Conservation (phyloP, 2,113 vertebrate species). For the Brachionichthys hirsutus region DNA sequence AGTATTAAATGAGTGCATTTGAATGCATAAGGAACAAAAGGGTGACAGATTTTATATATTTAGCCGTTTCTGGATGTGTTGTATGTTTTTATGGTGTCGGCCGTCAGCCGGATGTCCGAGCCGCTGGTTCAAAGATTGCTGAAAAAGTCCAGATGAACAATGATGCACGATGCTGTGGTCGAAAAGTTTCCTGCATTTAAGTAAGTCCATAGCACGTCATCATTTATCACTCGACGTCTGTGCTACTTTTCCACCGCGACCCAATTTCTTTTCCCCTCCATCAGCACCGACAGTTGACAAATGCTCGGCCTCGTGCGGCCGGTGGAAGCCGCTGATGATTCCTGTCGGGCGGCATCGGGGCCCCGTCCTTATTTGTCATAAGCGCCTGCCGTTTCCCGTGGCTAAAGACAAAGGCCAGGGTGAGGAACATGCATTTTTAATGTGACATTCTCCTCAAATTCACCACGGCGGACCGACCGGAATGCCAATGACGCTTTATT, state of each 20-base stretch:
- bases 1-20: no score
- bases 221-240: slow-evolving; percentile 5
- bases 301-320: slow-evolving; percentile 13
- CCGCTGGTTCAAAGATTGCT: slow-evolving; percentile 14
- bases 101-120: slow-evolving; percentile 2
- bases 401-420: slow-evolving; percentile 71
- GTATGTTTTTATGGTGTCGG: neutral
- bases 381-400: slow-evolving; percentile 62
- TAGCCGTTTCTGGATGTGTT: no score
- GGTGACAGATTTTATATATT: no score
- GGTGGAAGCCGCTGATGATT: slow-evolving; percentile 42
- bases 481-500: slow-evolving; percentile 67
- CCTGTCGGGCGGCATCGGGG: slow-evolving; percentile 49
- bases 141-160: slow-evolving; percentile 1
- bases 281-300: slow-evolving; percentile 45
- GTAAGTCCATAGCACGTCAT: neutral
- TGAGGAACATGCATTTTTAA: slow-evolving; percentile 76
- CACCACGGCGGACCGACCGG: slow-evolving; percentile 55
- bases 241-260: slow-evolving; percentile 20
- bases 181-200: neutral
- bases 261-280: slow-evolving; percentile 23
- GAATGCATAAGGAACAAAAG: no score
- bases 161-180: neutral
- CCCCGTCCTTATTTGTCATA: slow-evolving; percentile 72
- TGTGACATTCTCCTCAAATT: slow-evolving; percentile 72